Conservation (phyloP, 1,140 invertebrate species). For the Belonocnema kinseyi region DNA sequence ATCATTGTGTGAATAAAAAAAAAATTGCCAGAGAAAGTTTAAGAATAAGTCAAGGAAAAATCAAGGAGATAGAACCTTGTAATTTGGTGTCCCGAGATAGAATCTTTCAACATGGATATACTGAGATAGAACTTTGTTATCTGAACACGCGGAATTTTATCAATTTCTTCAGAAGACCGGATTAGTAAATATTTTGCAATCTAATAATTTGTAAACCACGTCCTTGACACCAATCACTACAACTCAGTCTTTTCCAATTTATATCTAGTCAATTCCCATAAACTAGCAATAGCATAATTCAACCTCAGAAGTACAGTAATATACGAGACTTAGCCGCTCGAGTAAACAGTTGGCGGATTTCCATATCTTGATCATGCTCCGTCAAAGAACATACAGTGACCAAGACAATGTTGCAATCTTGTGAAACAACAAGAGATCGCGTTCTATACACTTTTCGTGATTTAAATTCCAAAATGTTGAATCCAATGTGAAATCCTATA, state of each 20-base stretch:
- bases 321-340: constrained; percentile 23
- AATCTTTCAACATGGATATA: no score
- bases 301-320: constrained; percentile 21
- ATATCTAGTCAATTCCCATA: constrained; percentile 15
- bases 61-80: no score
- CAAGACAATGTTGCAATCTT: constrained; percentile 44
- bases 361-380: constrained; percentile 45
- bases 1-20: no score
- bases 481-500: not conserved
- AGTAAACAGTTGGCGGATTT: constrained; percentile 37
- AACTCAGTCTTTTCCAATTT: constrained; percentile 28
- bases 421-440: constrained; percentile 40
- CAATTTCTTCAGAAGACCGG: not conserved
- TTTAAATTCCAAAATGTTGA: constrained; percentile 12
- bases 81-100: no score
- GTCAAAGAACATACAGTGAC: constrained; percentile 33
- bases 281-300: constrained; percentile 18
- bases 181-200: not conserved
- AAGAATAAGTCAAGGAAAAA: no score
- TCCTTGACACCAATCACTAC: constrained; percentile 17
- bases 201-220: constrained; percentile 10
- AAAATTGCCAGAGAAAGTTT: no score
- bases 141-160: no score
- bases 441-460: constrained; percentile 10
- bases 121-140: no score